Conservation (phyloP, 2,888 invertebrate species). For the Patella depressa region DNA sequence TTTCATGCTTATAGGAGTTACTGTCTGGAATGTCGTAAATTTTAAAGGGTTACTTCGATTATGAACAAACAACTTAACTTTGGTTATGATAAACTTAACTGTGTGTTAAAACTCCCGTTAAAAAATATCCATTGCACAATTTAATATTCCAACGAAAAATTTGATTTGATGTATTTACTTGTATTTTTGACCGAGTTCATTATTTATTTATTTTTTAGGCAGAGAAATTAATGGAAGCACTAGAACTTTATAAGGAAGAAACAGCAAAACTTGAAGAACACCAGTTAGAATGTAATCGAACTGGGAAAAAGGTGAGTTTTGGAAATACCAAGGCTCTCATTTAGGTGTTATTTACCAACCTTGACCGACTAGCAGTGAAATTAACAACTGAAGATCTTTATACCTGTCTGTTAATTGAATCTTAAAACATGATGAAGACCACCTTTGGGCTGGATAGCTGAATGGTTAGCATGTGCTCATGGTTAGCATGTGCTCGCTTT, state of each 20-base stretch:
- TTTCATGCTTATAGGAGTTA: too few relatives aligned
- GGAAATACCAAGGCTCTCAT: neutral
- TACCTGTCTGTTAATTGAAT: too few relatives aligned
- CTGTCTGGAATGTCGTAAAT: too few relatives aligned
- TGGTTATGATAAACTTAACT: too few relatives aligned
- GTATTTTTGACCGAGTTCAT: neutral
- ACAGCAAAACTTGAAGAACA: constrained; percentile 68
- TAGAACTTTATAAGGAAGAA: constrained; percentile 76
- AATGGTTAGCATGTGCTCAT: too few relatives aligned
- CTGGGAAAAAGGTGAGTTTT: constrained; percentile 49
- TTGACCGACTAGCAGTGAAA: neutral
- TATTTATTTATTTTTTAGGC: constrained; percentile 74
- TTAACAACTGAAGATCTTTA: neutral
- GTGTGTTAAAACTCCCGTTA: neutral
- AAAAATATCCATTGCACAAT: too few relatives aligned
- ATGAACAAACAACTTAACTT: too few relatives aligned
- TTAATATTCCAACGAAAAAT: too few relatives aligned
- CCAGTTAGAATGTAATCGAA: constrained; percentile 63
- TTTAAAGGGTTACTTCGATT: too few relatives aligned
- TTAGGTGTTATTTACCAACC: constrained; percentile 17
- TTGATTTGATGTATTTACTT: neutral
- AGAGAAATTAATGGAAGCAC: constrained; percentile 91
- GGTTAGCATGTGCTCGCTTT: too few relatives aligned
- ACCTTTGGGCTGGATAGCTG: too few relatives aligned
- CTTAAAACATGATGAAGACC: too few relatives aligned